Evolutionary conservation across 2,113 vertebrate genomes (phyloP), one percentile per base, ranked within the genome.

Genomic region (Phycodurus eques): DNA sequence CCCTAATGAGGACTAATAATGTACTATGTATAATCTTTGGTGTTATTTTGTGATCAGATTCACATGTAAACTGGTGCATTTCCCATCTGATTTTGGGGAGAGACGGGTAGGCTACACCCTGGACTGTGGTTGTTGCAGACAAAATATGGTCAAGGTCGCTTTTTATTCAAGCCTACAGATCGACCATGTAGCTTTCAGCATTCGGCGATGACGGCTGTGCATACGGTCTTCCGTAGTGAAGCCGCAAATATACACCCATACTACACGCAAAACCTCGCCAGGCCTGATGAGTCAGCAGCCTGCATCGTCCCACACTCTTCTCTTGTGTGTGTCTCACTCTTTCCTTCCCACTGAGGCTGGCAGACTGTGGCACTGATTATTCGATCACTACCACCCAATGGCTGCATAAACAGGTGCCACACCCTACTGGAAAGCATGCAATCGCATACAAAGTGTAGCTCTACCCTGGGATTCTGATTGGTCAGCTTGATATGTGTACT

Each of bases 261-360:
- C 60, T 46, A 76, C 31, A 70, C 68, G 75, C 31, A 60, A 62
- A 76, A 88, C 68, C 80, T 83, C 79, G 73, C 35, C 43, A 79
- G 71, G 77, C 64, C 27, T 86, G 82, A 90, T 89, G 89, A 90
- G 84, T 88, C 88, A 90, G 83, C 80, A 76, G 78, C 82, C 78
- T 75, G 73, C 83, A 83, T 80, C 77, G 78, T 78, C 83, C 77
- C 84, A 75, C 70, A 80, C 65, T 49, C 80, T 70, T 74, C 78
- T 75, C 74, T 70, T 82, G 72, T 22, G 66, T 56, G 63, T 27
- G 73, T 81, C 76, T 81, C 69, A 15, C 71, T 71, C 63, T 80
- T 65, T 74, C 44, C 69, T 60, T 68, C 22, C 67, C 27, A 64
- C 66, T 72, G 51, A 67, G 20, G 53, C 60, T 51, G 67, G 44